Percentiles rank a stretch among this genome's conserved stretches.
Conservation (phyloP, 2,113 vertebrate genomes). For the Atherinomorus stipes region DNA sequence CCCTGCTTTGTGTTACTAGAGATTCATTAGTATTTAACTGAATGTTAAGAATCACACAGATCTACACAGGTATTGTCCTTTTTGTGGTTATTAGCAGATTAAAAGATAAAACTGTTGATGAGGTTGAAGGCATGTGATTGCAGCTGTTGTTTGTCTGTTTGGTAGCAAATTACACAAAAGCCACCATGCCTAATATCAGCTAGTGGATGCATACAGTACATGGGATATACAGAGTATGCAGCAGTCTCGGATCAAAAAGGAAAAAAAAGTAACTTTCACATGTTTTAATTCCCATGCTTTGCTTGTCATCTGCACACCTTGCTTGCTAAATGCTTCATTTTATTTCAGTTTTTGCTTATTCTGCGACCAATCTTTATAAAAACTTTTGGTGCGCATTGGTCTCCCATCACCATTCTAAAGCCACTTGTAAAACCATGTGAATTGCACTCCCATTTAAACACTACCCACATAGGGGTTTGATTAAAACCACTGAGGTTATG, state of each 20-base stretch:
- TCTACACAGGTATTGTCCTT: background rate
- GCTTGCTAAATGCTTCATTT: slow-evolving; percentile 1
- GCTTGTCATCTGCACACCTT: background rate
- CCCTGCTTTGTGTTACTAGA: background rate
- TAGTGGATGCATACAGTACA: too few species aligned
- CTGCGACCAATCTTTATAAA: too few species aligned
- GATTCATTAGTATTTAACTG: background rate
- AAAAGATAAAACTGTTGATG: background rate
- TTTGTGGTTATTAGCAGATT: background rate
- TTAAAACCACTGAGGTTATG: background rate
- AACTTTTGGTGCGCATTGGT: background rate
- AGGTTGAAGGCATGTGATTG: background rate
- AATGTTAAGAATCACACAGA: too few species aligned
- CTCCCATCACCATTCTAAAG: too few species aligned
- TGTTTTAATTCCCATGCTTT: background rate
- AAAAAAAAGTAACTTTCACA: slow-evolving; percentile 1
- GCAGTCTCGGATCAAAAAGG: background rate
- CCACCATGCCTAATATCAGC: background rate
- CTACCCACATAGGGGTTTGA: background rate
- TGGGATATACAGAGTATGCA: background rate
- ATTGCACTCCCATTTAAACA: too few species aligned
- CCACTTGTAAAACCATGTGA: background rate
- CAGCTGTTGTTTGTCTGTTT: background rate
- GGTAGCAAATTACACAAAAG: too few species aligned
- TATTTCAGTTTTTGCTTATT: background rate